These are phyloP conservation scores for Paedocypris micromegethes DNA, from an alignment of 2,797 vertebrate genomes.

Conservation along the genomic window DNA sequence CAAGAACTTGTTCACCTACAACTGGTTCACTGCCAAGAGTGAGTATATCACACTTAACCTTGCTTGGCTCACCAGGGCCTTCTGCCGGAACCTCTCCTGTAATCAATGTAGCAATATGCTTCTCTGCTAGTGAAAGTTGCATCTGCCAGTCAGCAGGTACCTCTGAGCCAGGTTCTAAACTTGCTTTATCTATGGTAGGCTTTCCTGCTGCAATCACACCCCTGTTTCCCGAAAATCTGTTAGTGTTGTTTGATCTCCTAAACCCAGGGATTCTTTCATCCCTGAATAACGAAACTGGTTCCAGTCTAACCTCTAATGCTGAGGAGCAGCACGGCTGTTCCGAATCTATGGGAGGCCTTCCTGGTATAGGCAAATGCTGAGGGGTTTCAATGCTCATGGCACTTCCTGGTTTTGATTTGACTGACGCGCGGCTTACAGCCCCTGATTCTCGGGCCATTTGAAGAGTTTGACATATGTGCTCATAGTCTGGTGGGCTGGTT, in stretches of 20 bases:
- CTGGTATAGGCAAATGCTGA: slow-evolving; percentile 37
- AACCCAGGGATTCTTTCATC: slow-evolving; percentile 46
- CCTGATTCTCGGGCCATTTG: slow-evolving; percentile 65
- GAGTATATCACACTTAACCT: slow-evolving; percentile 9
- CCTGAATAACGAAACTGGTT: slow-evolving; percentile 43
- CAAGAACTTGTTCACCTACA: slow-evolving; percentile 11
- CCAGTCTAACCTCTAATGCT: slow-evolving; percentile 41
- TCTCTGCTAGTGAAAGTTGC: slow-evolving; percentile 50
- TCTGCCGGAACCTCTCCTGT: slow-evolving; percentile 44
- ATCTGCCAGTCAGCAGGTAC: slow-evolving; percentile 49
- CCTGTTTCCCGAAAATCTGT: slow-evolving; percentile 37
- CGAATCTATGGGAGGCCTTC: slow-evolving; percentile 49
- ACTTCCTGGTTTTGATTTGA: slow-evolving; percentile 57
- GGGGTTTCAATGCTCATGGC: slow-evolving; percentile 52
- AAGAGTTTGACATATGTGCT: slow-evolving; percentile 74
- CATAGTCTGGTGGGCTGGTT: slow-evolving; percentile 74
- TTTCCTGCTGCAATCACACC: slow-evolving; percentile 36
- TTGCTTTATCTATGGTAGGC: slow-evolving; percentile 38
- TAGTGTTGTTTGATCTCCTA: slow-evolving; percentile 40
- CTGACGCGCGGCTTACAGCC: slow-evolving; percentile 57
- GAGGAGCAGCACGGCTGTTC: slow-evolving; percentile 66
- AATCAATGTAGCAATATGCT: slow-evolving; percentile 51
- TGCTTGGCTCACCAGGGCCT: slow-evolving; percentile 27
- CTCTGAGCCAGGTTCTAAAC: slow-evolving; percentile 37
- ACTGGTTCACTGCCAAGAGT: slow-evolving; percentile 11